Conservation (phyloP, 2,113 vertebrate species). For the Phyllostomus discolor region DNA sequence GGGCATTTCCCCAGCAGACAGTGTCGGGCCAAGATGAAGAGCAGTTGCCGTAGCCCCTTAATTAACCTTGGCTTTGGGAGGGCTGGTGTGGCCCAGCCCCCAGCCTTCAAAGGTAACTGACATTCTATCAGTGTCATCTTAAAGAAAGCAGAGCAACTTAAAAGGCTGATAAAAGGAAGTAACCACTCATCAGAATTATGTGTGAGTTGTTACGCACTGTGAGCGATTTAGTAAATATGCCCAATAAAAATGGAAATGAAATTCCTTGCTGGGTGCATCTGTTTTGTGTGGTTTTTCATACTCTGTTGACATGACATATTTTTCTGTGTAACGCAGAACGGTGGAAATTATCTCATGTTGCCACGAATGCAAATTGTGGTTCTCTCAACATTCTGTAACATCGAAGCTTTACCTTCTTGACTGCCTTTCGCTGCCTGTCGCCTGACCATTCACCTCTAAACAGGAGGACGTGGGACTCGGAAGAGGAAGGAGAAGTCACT, state of each 20-base stretch:
- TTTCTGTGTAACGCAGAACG: neutral
- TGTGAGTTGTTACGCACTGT: neutral
- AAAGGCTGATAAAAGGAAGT: neutral
- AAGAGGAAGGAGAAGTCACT: neutral
- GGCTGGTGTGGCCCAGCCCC: neutral
- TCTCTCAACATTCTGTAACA: neutral
- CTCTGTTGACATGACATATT: conserved; percentile 17
- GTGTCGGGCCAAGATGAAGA: neutral
- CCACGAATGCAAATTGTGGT: neutral
- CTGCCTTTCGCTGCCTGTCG: neutral
- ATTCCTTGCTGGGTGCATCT: neutral
- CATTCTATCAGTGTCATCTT: neutral
- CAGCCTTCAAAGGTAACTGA: neutral
- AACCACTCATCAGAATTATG: conserved; percentile 11
- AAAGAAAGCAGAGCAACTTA: neutral
- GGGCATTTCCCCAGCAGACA: neutral
- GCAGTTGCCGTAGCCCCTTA: neutral
- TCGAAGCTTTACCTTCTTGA: neutral
- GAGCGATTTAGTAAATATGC: conserved; percentile 7
- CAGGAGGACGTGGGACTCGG: neutral
- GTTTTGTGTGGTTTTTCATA: neutral
- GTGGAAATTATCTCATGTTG: neutral
- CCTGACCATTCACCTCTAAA: neutral
- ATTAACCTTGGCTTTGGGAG: neutral
- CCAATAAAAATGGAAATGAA: conserved; percentile 61